Base-by-base conservation (phyloP, 2,888 invertebrate genomes). In the Proisotoma minuta region DNA sequence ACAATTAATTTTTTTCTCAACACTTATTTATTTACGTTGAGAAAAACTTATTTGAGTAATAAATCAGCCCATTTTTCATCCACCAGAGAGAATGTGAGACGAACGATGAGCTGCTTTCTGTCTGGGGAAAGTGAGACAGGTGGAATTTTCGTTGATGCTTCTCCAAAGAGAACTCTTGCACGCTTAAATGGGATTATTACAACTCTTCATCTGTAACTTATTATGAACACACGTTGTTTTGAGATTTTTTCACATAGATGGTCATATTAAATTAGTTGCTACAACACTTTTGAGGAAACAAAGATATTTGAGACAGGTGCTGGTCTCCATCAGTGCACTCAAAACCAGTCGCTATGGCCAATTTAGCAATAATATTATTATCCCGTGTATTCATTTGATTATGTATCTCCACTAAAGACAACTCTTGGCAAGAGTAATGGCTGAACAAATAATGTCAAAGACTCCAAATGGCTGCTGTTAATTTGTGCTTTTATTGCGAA, bases 221-320 rank as follows among this genome's bases (percentile, higher is more conserved):
- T n/a, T 43, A 43, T 43, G 43, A 43, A n/a, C 18, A n/a, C 43
- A 43, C 43, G 34, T 34, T 34, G 34, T 34, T 34, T 8, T 15
- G 10, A 15, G 18, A 43, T 43, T 43, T 43, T 15, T 20, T 43
- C 43, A 43, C 43, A 34, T 34, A 34, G 8, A 43, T 43, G 43
- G 43, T 43, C 43, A 43, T 43, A 43, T 43, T 43, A 43, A 43
- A 43, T 43, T 43, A 43, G 43, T 43, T 43, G 43, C 43, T 43
- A 43, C 43, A 43, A 43, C 43, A 43, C 43, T 43, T 43, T 43
- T 43, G 43, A 43, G 43, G 43, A 43, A 43, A 43, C 43, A 43
- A 43, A 43, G 18, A 43, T 15, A 43, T 43, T 43, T 43, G 43
- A 43, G 43, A 43, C 43, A 43, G 43, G 43, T 43, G 43, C 43